Evolutionary conservation across 2,797 vertebrate species (phyloP), one percentile per base, ranked within the genome.

Genomic region (Amniataba percoides): DNA sequence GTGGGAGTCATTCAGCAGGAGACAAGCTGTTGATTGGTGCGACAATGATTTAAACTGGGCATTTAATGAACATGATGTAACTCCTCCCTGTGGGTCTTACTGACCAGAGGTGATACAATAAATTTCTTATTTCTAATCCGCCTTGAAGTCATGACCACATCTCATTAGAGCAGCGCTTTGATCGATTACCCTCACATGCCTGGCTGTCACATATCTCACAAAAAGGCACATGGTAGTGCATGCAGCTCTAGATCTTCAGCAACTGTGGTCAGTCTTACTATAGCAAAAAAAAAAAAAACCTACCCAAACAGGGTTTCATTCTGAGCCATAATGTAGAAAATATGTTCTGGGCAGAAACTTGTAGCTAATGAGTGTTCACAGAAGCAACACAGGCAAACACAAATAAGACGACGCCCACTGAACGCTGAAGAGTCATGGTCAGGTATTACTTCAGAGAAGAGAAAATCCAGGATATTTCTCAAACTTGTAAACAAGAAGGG

Each of bases 391-490:
- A 6, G n/a, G 34, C 43, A 27, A 60, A 78, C 70, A 74, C n/a
- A 49, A 67, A 57, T 4, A 40, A 52, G 15, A 21, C 2, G 5
- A 62, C 16, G 8, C 31, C 52, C 5, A 46, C 25, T 59, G n/a
- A 63, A 70, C 7, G 4, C 13, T 25, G 65, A 77, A 61, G 74
- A 87, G 25, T 77, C 60, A 76, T 61, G 51, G 39, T 53, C 31
- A 39, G 25, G 60, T 18, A 5, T 31, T 67, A 51, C 70, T 40
- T 65, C 39, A 60, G 2, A 31, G 49, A 3, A 31, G 49, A 48
- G 21, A 15, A 31, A 23, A n/a, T n/a, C n/a, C 51, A 46, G 55
- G 56, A 77, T 13, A 51, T 1, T 57, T 63, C 60, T 16, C 56
- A 11, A 5, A 19, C n/a, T 59, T 14, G 31, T 27, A 53, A 61